Evolutionary conservation across 2,797 vertebrate genomes (phyloP), one percentile per base, ranked within the genome.

Genomic region (Todus mexicanus): DNA sequence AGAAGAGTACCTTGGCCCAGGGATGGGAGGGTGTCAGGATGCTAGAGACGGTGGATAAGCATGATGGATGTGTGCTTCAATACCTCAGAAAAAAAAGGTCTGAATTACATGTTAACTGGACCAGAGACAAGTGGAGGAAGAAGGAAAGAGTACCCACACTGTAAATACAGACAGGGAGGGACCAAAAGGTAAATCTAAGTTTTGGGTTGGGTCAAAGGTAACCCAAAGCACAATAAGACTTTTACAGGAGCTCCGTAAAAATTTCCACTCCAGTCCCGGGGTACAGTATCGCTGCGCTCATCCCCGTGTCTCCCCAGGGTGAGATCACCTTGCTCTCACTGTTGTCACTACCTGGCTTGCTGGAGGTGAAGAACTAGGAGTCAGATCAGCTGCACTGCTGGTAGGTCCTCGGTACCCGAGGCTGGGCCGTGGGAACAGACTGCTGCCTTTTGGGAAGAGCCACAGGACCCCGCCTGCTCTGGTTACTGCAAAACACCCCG

Each of bases 301-400:
- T 42, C 43, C 27, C 63, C 2, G 1, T 35, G 70, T 12, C 47
- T 51, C 37, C 23, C 18, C 0, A 0, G 16, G 21, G 20, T 0
- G 4, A 48, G 38, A 42, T 31, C 57, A 31, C 19, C n/a, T 63
- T 75, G 45, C 25, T 29, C n/a, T 42, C 0, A 3, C n/a, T 53
- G 50, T 26, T 69, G 45, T 77, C 35, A 75, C 42, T 23, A 16
- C 71, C 35, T 19, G 35, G 9, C 31, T 35, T 50, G 29, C 71
- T 57, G 65, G 5, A 71, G 42, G 15, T 76, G 47, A 29, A 0
- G 0, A 61, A 29, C 0, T 1, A 2, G 72, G 6, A 63, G 6
- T 13, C 43, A 74, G 26, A 18, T n/a, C 40, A 4, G 4, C 40
- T 42, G 25, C 0, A 0, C 60, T n/a, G 42, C 53, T 93, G 87